Conservation (phyloP, 2,113 vertebrate species). For the Leucopsar rothschildi region DNA sequence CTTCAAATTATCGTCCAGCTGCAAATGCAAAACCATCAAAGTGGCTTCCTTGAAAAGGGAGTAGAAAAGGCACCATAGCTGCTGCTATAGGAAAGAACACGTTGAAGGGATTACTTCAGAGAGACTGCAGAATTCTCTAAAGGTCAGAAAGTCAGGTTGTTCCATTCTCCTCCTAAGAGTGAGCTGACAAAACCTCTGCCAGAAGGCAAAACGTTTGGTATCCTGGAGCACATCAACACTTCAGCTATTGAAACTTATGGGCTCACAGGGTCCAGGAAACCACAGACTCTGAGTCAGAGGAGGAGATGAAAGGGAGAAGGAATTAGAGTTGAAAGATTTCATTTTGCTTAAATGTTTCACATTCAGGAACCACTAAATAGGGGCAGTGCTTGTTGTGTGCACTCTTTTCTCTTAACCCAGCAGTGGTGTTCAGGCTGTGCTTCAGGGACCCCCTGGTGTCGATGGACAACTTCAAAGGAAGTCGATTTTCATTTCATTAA, state of each 20-base stretch:
- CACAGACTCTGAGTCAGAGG: slow-evolving; percentile 34
- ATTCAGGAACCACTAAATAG: background rate
- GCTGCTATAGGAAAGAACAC: background rate
- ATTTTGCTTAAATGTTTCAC: background rate
- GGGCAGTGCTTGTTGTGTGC: background rate
- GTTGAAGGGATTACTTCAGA: background rate
- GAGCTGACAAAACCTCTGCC: background rate
- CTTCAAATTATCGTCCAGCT: background rate
- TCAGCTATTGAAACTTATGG: background rate
- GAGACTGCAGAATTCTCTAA: background rate
- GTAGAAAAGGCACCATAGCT: background rate
- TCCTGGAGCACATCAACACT: slow-evolving; percentile 9
- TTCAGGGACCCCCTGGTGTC: background rate
- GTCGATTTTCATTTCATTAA: background rate
- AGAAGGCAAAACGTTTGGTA: background rate
- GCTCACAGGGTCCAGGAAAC: slow-evolving; percentile 31
- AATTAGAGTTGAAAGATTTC: slow-evolving; percentile 6
- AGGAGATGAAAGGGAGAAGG: slow-evolving; percentile 14
- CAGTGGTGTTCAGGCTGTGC: background rate
- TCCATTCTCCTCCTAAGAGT: background rate
- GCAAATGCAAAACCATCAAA: background rate
- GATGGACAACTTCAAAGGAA: background rate
- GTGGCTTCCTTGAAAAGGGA: background rate
- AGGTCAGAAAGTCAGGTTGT: slow-evolving; percentile 12
- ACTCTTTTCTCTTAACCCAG: background rate